A percentile compares a stretch with the other conserved stretches of the same genome.
These are phyloP conservation scores for Isurus oxyrinchus DNA, from an alignment of 2,113 vertebrate genomes.

Conservation along the genomic window DNA sequence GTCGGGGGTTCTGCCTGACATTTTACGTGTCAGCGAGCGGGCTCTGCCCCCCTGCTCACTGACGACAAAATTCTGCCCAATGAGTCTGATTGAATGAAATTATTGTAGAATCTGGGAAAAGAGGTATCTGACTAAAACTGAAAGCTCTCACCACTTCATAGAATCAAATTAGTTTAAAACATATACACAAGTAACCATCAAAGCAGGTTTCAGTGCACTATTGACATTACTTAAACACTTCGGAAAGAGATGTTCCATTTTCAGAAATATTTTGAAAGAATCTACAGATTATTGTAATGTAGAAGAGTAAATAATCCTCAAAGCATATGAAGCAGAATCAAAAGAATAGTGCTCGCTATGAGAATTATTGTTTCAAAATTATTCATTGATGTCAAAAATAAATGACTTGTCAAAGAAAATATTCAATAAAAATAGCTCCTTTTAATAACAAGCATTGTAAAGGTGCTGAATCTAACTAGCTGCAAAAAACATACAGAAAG, in stretches of 20 bases:
- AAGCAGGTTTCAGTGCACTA: background rate
- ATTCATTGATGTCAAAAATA: background rate
- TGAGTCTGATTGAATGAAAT: background rate
- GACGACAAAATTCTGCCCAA: too few species aligned
- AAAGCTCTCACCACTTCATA: background rate
- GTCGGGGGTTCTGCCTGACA: too few species aligned
- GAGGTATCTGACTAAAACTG: background rate
- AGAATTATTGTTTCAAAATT: background rate
- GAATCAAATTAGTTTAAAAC: background rate
- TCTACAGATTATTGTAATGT: background rate
- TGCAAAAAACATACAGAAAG: background rate
- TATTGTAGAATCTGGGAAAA: background rate
- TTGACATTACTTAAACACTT: background rate
- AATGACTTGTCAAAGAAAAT: background rate
- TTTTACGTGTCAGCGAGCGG: too few species aligned
- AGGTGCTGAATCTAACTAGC: background rate
- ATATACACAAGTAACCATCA: background rate
- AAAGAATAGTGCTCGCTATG: background rate
- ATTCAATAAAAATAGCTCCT: background rate
- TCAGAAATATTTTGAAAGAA: slow-evolving; percentile 16
- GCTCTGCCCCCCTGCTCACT: too few species aligned
- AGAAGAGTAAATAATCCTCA: background rate
- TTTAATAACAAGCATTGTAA: background rate
- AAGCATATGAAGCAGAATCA: background rate
- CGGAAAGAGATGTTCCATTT: background rate